Conservation (phyloP, 2,888 invertebrate genomes). For the Hirtodrosophila histrioides region DNA sequence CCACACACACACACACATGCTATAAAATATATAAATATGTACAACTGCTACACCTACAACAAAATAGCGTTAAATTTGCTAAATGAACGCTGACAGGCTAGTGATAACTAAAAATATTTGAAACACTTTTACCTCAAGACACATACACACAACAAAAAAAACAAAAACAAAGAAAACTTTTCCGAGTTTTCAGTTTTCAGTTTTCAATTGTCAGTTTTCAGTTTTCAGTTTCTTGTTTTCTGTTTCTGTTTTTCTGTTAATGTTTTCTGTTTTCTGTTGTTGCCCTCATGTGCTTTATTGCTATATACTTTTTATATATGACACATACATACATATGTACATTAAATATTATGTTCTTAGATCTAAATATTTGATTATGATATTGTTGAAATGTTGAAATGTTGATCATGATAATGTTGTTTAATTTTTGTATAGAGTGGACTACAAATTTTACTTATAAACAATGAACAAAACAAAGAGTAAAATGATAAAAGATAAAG, state of each 20-base stretch:
- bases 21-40: constrained; percentile 9
- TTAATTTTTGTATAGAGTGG: constrained; percentile 50
- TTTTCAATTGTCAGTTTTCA: too few relatives aligned
- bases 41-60: constrained; percentile 22
- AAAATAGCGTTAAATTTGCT: constrained; percentile 30
- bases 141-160: constrained; percentile 2
- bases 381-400: constrained; percentile 47
- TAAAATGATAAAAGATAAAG: too few relatives aligned
- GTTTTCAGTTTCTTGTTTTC: constrained; percentile 58
- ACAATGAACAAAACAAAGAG: not conserved
- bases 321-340: constrained; percentile 40
- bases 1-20: constrained; percentile 8
- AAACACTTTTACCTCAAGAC: constrained; percentile 58
- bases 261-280: constrained; percentile 70
- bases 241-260: constrained; percentile 63
- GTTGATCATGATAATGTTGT: constrained; percentile 78
- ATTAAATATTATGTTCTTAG: constrained; percentile 48
- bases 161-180: constrained; percentile 27
- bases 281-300: constrained; percentile 70
- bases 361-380: constrained; percentile 33
- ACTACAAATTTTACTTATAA: constrained; percentile 1
- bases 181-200: too few relatives aligned
- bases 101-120: constrained; percentile 55
- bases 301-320: constrained; percentile 29
- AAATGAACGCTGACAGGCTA: constrained; percentile 65